Conservation (phyloP, 1,140 invertebrate species). For the Formica selysi region DNA sequence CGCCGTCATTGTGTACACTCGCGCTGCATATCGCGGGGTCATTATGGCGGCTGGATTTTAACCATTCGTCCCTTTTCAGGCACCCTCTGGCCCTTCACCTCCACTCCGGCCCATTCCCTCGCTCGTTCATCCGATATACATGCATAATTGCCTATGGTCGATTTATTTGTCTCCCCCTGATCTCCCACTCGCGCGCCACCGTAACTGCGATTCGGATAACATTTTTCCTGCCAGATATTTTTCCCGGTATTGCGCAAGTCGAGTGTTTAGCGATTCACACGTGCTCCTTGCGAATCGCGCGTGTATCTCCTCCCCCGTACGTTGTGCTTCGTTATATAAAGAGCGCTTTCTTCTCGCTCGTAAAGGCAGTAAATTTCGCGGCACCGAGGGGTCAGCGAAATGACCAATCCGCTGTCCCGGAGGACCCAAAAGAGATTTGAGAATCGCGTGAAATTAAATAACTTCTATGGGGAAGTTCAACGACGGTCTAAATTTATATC, state of each 20-base stretch:
- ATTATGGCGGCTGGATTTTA: slow-evolving; percentile 74
- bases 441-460: slow-evolving; percentile 75
- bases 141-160: slow-evolving; percentile 74
- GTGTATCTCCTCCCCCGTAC: neutral
- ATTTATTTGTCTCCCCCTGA: slow-evolving; percentile 65
- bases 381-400: slow-evolving; percentile 42
- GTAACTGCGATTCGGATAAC: slow-evolving; percentile 29
- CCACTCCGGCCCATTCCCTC: slow-evolving; percentile 1
- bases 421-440: slow-evolving; percentile 67
- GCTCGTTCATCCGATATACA: slow-evolving; percentile 62
- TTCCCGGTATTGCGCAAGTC: neutral
- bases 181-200: slow-evolving; percentile 27
- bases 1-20: slow-evolving; percentile 74
- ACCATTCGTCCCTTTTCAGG: slow-evolving; percentile 62
- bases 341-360: slow-evolving; percentile 44
- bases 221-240: slow-evolving; percentile 58
- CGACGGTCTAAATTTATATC: slow-evolving; percentile 73
- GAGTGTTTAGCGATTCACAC: slow-evolving; percentile 43
- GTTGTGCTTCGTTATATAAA: slow-evolving; percentile 25
- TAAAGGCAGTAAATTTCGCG: slow-evolving; percentile 49
- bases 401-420: slow-evolving; percentile 36
- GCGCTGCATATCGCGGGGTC: slow-evolving; percentile 66
- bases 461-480: slow-evolving; percentile 69
- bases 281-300: slow-evolving; percentile 11
- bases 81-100: slow-evolving; percentile 16